phyloP scores from a whole-genome alignment of 2,888 invertebrate species.

The Tiliacea citrago region DNA sequence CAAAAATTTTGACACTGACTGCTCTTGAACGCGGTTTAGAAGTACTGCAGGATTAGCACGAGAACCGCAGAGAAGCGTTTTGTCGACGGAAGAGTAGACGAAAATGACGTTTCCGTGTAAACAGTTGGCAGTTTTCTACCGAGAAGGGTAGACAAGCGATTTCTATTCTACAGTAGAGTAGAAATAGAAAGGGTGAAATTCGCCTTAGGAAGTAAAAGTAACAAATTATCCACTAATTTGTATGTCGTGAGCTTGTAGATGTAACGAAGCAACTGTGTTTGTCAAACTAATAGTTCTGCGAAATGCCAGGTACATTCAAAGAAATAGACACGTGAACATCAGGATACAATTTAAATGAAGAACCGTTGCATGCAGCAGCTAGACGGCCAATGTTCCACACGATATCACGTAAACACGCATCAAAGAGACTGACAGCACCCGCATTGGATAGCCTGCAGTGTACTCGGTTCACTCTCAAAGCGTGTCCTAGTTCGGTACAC shows the following conservation, averaged over 20 bases:
- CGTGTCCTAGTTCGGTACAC: conserved; percentile 67
- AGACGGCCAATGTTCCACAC: conserved; percentile 43
- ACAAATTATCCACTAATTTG: conserved; percentile 27
- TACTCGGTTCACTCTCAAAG: conserved; percentile 71
- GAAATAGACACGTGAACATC: conserved; percentile 38
- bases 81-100: too few species aligned
- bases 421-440: conserved; percentile 64
- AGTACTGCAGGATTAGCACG: too few species aligned
- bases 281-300: conserved; percentile 1
- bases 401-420: conserved; percentile 59
- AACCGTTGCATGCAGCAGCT: conserved; percentile 43
- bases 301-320: conserved; percentile 25
- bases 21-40: too few species aligned
- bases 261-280: background rate
- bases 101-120: too few species aligned
- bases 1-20: too few species aligned
- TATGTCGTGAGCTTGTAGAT: background rate
- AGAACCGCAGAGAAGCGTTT: too few species aligned
- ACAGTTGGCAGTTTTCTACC: too few species aligned
- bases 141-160: too few species aligned
- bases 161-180: too few species aligned
- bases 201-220: background rate
- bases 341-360: conserved; percentile 51
- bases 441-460: conserved; percentile 65
- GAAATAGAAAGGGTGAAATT: too few species aligned